These are phyloP conservation scores for Crepidodera aurea DNA, from an alignment of 2,888 invertebrate genomes.

Conservation along the genomic window DNA sequence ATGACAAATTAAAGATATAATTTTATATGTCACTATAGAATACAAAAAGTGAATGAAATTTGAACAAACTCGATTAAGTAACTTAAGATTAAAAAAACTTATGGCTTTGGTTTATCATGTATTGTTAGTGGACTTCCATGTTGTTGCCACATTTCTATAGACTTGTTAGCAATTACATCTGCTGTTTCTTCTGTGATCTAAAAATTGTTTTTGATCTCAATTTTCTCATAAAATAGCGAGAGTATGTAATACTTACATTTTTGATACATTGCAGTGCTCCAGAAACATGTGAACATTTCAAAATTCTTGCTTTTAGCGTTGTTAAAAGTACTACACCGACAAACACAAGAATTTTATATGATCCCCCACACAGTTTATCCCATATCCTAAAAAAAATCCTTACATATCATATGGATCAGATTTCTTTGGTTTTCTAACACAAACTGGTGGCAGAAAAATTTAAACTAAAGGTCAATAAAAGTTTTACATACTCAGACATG, in stretches of 20 bases:
- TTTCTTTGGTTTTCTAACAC: too few relatives aligned
- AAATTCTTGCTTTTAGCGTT: slow-evolving; percentile 72
- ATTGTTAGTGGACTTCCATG: slow-evolving; percentile 70
- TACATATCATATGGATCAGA: too few relatives aligned
- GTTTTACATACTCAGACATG: too few relatives aligned
- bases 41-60: too few relatives aligned
- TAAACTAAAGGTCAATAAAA: too few relatives aligned
- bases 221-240: background rate
- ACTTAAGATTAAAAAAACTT: too few relatives aligned
- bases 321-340: slow-evolving; percentile 78
- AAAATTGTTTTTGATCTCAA: too few relatives aligned
- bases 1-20: too few relatives aligned
- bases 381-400: slow-evolving; percentile 75
- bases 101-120: slow-evolving; percentile 58
- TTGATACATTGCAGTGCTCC: slow-evolving; percentile 72
- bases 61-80: too few relatives aligned
- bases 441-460: too few relatives aligned
- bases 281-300: slow-evolving; percentile 69
- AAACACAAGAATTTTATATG: slow-evolving; percentile 81
- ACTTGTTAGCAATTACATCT: slow-evolving; percentile 84
- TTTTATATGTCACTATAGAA: too few relatives aligned
- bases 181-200: slow-evolving; percentile 82
- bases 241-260: slow-evolving; percentile 64
- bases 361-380: slow-evolving; percentile 89
- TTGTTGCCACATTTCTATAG: slow-evolving; percentile 86